Percentiles rank a stretch among this genome's conserved stretches.
Conservation (phyloP, 2,113 vertebrate genomes). For the Salvelinus sp. region DNA sequence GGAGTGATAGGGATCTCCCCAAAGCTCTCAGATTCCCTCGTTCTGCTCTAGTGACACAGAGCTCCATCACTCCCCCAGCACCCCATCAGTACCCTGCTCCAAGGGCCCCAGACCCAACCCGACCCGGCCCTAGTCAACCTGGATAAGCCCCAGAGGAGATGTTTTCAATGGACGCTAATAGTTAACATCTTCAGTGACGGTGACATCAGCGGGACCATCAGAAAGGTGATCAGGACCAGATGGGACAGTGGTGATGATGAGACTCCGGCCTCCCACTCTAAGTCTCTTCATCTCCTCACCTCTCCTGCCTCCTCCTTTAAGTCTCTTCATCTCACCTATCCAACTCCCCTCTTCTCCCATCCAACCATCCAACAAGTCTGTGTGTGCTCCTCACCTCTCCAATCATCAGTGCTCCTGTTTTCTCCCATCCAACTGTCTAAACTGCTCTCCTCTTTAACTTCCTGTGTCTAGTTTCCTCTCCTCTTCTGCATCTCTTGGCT, state of each 20-base stretch:
- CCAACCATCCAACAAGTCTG: slow-evolving; percentile 31
- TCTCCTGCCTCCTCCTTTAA: not conserved
- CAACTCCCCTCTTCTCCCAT: slow-evolving; percentile 12
- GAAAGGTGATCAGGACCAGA: slow-evolving; percentile 64
- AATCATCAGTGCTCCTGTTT: not conserved
- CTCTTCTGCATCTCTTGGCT: not conserved
- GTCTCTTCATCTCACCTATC: slow-evolving; percentile 27
- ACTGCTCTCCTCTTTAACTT: not conserved
- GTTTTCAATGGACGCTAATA: slow-evolving; percentile 60
- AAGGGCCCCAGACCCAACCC: not conserved
- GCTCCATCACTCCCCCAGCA: slow-evolving; percentile 1
- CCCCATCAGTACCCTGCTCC: not conserved
- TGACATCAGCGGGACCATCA: slow-evolving; percentile 62
- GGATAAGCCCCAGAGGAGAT: slow-evolving; percentile 34
- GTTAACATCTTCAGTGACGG: slow-evolving; percentile 60
- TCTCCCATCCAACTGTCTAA: not conserved
- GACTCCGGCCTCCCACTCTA: not conserved
- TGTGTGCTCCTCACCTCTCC: slow-evolving; percentile 23
- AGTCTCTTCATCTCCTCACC: slow-evolving; percentile 17
- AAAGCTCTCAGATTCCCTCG: not conserved
- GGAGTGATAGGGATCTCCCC: not conserved
- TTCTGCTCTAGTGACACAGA: slow-evolving; percentile 25
- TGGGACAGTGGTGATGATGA: slow-evolving; percentile 49
- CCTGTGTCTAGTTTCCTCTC: not conserved
- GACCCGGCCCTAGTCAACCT: not conserved